Evolutionary conservation across 2,113 vertebrate genomes (phyloP), one percentile per base, ranked within the genome.

Genomic region (Eclectus roratus): DNA sequence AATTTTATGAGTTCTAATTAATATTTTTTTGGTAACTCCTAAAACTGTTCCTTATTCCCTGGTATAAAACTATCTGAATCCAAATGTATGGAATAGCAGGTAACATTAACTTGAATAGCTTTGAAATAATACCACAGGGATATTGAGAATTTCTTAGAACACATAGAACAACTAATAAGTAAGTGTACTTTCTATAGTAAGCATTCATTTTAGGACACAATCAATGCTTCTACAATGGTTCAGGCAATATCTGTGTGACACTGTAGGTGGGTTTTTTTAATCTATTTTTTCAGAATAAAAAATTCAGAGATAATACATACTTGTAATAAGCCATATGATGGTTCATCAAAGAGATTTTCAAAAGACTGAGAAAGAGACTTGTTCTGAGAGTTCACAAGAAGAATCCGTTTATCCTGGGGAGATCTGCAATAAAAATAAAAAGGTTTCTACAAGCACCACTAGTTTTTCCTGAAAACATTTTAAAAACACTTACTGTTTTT

Each of bases 331-430:
- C 98, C 98, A 92, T 98, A 99, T 61, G 98, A 98, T 94, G 99
- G 97, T 93, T 99, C 99, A 80, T 99, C 99, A 91, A 99, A 98
- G 72, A 99, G 99, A 97, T 99, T 99, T 98, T 99, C 99, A 94
- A 99, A 99, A 92, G 99, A 99, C 96, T 99, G 99, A 50, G 99
- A 99, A 93, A 99, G 98, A 93, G 98, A 98, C 94, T 98, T 99
- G 98, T 97, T 99, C 24, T 98, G 98, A 69, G 97, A 98, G 93
- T 98, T 98, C 96, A 99, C 99, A 94, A 99, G 92, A 85, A 99
- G 98, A 95, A 97, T 93, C 16, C 97, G 97, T 65, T 98, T 97
- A 91, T 99, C 98, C 52, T 98, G 97, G 43, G 98, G 96, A 97
- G 98, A 98, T 95, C 99, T 99, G 89, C 41, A 95, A 89, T 65